These are phyloP conservation scores for Poeciliopsis turneri DNA, from an alignment of 2,797 vertebrate species.

Conservation along the genomic window DNA sequence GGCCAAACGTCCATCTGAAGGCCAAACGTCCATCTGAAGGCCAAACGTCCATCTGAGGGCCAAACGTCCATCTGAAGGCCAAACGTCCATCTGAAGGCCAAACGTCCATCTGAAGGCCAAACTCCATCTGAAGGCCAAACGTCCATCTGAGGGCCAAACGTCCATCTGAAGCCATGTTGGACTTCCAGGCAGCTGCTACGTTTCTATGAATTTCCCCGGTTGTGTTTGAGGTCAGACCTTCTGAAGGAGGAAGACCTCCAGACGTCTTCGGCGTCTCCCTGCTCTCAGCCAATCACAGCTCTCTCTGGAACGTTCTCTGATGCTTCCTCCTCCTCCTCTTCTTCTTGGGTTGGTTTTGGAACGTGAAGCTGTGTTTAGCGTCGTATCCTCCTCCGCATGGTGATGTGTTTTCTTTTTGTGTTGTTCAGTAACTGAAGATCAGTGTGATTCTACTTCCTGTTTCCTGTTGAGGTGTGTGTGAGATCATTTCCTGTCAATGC, in stretches of 20 bases:
- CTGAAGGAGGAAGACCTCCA: no score
- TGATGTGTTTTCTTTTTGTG: conserved; percentile 67
- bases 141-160: no score
- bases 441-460: conserved; percentile 63
- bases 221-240: background rate
- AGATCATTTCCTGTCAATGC: conserved; percentile 1
- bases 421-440: conserved; percentile 57
- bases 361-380: conserved; percentile 42
- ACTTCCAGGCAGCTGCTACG: background rate
- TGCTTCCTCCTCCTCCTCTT: conserved; percentile 1
- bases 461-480: conserved; percentile 48
- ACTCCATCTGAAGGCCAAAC: no score
- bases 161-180: no score
- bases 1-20: no score
- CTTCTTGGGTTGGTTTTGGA: conserved; percentile 19
- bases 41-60: no score
- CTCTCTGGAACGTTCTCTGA: conserved; percentile 14
- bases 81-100: no score
- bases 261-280: background rate
- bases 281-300: conserved; percentile 42
- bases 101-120: no score
- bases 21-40: no score
- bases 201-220: no score
- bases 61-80: no score
- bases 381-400: conserved; percentile 63